These are phyloP conservation scores for Magallana nippona DNA, from an alignment of 2,888 invertebrate species.

Conservation along the genomic window DNA sequence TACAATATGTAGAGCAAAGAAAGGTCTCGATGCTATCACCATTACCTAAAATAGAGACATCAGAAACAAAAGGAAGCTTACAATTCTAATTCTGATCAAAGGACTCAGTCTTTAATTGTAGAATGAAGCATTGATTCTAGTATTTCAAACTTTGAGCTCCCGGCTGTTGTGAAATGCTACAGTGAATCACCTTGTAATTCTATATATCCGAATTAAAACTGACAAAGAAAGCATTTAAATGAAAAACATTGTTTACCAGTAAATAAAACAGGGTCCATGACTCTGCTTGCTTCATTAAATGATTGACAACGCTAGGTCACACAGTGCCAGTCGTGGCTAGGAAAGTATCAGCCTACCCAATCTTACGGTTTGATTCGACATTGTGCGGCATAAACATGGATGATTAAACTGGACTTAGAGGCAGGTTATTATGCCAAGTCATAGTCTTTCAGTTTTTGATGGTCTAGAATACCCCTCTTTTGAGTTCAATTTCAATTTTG, in stretches of 20 bases:
- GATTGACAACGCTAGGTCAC: slow-evolving; percentile 18
- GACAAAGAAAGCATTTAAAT: slow-evolving; percentile 30
- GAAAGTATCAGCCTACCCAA: slow-evolving; percentile 5
- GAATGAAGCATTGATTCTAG: slow-evolving; percentile 19
- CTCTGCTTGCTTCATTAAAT: slow-evolving; percentile 23
- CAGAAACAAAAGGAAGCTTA: slow-evolving; percentile 23
- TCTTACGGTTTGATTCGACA: not conserved
- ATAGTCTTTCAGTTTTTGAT: not conserved
- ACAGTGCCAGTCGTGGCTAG: not conserved
- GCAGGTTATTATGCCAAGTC: slow-evolving; percentile 5
- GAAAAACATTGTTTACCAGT: slow-evolving; percentile 32
- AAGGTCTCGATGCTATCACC: slow-evolving; percentile 15
- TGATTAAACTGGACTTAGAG: not conserved
- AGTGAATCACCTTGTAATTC: slow-evolving; percentile 26
- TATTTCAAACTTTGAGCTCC: slow-evolving; percentile 1
- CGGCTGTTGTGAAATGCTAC: slow-evolving; percentile 22
- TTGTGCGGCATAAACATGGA: slow-evolving; percentile 21
- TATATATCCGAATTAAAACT: slow-evolving; percentile 25
- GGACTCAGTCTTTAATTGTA: not conserved
- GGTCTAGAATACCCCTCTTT: no score
- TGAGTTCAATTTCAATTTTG: no score
- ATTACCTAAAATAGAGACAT: slow-evolving; percentile 26
- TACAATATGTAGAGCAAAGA: slow-evolving; percentile 27
- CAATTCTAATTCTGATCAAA: slow-evolving; percentile 16
- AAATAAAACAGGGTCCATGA: slow-evolving; percentile 25